A percentile compares a stretch with the other conserved stretches of the same genome.
phyloP scores from a whole-genome alignment of 2,888 invertebrate species.

The Acleris laterana region DNA sequence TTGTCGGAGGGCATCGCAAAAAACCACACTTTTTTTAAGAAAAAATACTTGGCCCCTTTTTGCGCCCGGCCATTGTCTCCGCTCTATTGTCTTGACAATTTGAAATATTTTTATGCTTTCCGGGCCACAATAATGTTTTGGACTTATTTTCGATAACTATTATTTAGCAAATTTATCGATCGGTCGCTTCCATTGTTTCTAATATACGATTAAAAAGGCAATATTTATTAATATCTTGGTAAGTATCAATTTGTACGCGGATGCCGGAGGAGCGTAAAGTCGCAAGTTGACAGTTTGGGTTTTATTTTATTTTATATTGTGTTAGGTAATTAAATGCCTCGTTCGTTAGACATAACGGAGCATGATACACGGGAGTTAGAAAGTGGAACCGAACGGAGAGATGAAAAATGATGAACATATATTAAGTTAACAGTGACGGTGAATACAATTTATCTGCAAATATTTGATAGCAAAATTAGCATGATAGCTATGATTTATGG shows the following conservation, averaged over 20 bases:
- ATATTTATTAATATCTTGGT: conserved; percentile 56
- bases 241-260: conserved; percentile 70
- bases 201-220: conserved; percentile 26
- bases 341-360: conserved; percentile 24
- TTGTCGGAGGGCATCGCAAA: conserved; percentile 74
- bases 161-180: conserved; percentile 80
- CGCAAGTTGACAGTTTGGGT: conserved; percentile 60
- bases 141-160: conserved; percentile 81
- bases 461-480: conserved; percentile 57
- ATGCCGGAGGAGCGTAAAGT: conserved; percentile 49
- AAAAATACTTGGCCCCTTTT: conserved; percentile 72
- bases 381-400: conserved; percentile 22
- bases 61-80: conserved; percentile 79
- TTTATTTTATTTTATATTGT: conserved; percentile 51
- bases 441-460: conserved; percentile 49
- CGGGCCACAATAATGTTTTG: conserved; percentile 80
- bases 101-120: conserved; percentile 83
- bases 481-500: conserved; percentile 69
- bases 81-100: conserved; percentile 79
- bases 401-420: conserved; percentile 18
- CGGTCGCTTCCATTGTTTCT: conserved; percentile 51
- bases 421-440: conserved; percentile 14
- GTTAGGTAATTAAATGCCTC: conserved; percentile 48
- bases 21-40: conserved; percentile 65
- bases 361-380: conserved; percentile 18